Percentiles rank a stretch among this genome's conserved stretches.
Conservation (phyloP, 2,113 vertebrate species). For the Pelusios castaneus region DNA sequence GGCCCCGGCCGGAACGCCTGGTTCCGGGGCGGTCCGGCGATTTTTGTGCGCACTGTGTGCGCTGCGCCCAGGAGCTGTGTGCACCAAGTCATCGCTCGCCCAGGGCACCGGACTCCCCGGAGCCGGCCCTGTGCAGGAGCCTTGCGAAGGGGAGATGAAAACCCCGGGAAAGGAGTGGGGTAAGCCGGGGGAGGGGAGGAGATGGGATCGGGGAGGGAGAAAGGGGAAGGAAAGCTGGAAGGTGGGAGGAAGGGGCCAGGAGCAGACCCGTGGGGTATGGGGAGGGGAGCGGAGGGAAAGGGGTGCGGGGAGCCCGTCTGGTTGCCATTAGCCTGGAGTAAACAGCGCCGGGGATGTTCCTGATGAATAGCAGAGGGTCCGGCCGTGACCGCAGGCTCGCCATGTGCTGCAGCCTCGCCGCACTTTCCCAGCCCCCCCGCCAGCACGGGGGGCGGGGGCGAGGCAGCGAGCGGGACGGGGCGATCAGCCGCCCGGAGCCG, state of each 20-base stretch:
- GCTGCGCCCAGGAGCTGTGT: too few relatives aligned
- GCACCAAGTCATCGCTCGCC: too few relatives aligned
- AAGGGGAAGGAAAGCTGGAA: not conserved
- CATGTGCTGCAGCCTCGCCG: conserved; percentile 51
- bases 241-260: not conserved
- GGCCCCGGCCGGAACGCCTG: too few relatives aligned
- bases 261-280: not conserved
- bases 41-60: too few relatives aligned
- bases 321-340: not conserved
- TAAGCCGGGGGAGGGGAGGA: not conserved
- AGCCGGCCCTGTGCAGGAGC: too few relatives aligned
- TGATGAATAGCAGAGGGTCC: conserved; percentile 54
- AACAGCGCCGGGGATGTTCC: conserved; percentile 53
- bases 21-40: too few relatives aligned
- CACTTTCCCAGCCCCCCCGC: conserved; percentile 61
- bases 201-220: too few relatives aligned
- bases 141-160: not conserved
- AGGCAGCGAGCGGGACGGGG: conserved; percentile 8
- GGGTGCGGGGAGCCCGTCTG: conserved; percentile 6
- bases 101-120: too few relatives aligned
- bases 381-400: conserved; percentile 53
- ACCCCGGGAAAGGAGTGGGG: not conserved
- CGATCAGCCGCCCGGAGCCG: conserved; percentile 1
- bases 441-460: conserved; percentile 55
- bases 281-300: not conserved